Evolutionary conservation across 2,888 invertebrate genomes (phyloP).

Genomic region (Galeopsomyia nigrocyanea): DNA sequence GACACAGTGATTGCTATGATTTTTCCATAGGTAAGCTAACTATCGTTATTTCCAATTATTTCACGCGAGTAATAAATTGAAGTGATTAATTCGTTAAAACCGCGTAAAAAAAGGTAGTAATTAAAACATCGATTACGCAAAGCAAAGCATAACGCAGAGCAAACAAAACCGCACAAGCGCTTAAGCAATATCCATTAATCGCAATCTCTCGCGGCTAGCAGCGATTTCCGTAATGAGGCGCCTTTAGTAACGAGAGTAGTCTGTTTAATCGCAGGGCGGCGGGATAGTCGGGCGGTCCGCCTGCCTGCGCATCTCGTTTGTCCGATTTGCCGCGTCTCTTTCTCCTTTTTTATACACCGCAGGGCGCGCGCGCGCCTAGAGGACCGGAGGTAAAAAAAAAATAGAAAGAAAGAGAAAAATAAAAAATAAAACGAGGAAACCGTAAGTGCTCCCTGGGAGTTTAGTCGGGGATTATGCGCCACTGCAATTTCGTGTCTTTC

Average conservation of each 20-base stretch:
- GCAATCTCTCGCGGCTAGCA: not conserved
- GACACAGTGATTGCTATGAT: slow-evolving; percentile 62
- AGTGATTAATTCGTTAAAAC: too few relatives aligned
- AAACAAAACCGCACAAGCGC: not conserved
- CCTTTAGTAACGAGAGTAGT: slow-evolving; percentile 15
- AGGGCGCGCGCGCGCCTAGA: not conserved
- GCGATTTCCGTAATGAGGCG: slow-evolving; percentile 10
- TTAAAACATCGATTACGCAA: not conserved
- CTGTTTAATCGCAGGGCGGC: slow-evolving; percentile 9
- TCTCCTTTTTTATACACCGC: not conserved
- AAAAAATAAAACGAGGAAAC: not conserved
- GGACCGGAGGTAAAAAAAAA: not conserved
- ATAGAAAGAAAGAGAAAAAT: not conserved
- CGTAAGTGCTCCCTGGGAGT: not conserved
- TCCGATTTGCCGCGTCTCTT: not conserved
- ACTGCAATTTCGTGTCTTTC: slow-evolving; percentile 28
- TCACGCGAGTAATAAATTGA: too few relatives aligned
- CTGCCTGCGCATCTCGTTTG: not conserved
- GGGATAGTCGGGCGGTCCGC: too few relatives aligned
- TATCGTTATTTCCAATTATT: not conserved
- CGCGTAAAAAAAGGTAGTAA: not conserved
- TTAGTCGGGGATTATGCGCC: slow-evolving; percentile 32
- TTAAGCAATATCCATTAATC: not conserved
- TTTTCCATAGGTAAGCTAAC: slow-evolving; percentile 58
- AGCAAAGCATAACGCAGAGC: too few relatives aligned